Evolutionary conservation across 2,797 vertebrate species (phyloP).

Genomic region (Graptemys geographica): DNA sequence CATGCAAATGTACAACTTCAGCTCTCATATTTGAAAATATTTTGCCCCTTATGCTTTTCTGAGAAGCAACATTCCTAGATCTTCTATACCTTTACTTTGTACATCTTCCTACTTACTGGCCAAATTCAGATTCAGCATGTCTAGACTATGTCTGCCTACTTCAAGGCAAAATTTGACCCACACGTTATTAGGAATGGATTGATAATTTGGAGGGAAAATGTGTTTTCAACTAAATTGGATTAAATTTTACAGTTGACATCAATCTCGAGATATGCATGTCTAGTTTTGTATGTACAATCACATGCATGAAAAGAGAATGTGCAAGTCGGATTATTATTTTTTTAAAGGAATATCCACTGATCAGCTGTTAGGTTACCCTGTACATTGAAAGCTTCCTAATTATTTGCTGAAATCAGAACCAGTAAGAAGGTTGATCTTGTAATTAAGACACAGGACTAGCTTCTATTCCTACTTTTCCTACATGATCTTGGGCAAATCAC

Average conservation of each 20-base stretch:
- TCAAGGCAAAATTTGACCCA: no score
- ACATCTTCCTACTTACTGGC: neutral
- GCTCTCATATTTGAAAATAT: neutral
- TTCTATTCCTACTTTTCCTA: neutral
- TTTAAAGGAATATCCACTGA: neutral
- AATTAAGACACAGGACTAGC: neutral
- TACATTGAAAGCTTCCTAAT: accelerated
- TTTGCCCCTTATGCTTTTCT: neutral
- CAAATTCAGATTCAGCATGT: neutral
- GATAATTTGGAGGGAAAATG: no score
- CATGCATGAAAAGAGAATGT: no score
- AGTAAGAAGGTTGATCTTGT: neutral
- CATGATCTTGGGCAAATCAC: neutral
- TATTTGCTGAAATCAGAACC: neutral
- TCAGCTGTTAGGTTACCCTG: neutral
- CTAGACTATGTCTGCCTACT: neutral
- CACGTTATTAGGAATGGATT: no score
- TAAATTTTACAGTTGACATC: neutral
- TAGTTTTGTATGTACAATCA: neutral
- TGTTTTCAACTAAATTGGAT: neutral
- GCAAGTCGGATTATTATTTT: neutral
- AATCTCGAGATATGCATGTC: neutral
- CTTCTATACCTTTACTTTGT: neutral
- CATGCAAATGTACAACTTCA: neutral
- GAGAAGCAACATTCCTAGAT: no score